phyloP scores from a whole-genome alignment of 2,113 vertebrate genomes.

The Opisthocomus hoazin region DNA sequence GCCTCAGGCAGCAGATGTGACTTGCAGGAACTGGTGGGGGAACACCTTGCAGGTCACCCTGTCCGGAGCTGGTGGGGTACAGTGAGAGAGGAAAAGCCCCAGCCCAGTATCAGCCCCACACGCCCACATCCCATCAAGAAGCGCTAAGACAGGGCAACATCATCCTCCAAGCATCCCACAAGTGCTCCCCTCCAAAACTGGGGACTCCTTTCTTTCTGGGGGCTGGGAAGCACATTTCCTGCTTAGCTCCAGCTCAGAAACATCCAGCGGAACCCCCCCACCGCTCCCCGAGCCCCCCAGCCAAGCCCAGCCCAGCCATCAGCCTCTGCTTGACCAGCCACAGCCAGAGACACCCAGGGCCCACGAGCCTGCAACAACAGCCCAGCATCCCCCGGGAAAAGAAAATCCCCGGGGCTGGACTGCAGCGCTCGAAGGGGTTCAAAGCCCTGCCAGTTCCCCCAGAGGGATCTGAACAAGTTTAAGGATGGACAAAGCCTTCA shows the following conservation, averaged over 20 bases:
- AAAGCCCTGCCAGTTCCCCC: not conserved
- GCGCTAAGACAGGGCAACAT: not conserved
- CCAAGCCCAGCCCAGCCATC: not conserved
- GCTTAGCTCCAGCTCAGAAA: not conserved
- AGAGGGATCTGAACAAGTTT: not conserved
- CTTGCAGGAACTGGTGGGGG: not conserved
- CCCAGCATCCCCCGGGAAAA: not conserved
- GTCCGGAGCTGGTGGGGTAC: not conserved
- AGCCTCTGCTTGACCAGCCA: not conserved
- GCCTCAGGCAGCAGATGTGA: not conserved
- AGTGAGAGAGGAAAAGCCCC: not conserved
- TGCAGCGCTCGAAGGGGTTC: not conserved
- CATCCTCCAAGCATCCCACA: not conserved
- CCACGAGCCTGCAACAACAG: rapidly evolving
- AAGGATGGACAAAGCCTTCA: not conserved
- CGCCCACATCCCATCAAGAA: not conserved
- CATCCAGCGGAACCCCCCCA: no score
- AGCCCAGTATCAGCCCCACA: not conserved
- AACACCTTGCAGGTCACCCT: not conserved
- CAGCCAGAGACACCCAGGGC: not conserved
- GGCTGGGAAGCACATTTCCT: not conserved
- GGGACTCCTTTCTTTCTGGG: not conserved
- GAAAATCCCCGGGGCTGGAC: not conserved
- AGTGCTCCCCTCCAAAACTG: not conserved
- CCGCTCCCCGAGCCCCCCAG: not conserved